Evolutionary conservation across 1,140 invertebrate genomes (phyloP).

Genomic region (Pteromalus puparum): DNA sequence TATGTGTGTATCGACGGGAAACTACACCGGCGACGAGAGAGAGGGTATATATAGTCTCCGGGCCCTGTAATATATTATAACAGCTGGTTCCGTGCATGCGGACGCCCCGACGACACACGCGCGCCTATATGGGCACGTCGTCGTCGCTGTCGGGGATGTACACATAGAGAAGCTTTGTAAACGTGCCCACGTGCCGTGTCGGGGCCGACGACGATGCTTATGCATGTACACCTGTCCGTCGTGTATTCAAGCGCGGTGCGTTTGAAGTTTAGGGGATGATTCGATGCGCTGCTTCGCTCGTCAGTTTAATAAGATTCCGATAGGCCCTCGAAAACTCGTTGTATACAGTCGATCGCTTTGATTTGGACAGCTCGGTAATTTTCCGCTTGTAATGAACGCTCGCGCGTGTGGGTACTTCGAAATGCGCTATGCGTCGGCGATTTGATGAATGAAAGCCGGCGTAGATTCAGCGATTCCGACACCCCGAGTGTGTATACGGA

Average conservation of each 20-base stretch:
- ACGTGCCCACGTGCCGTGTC: constrained; percentile 28
- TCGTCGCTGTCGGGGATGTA: background rate
- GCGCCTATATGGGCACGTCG: background rate
- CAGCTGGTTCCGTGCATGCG: constrained; percentile 51
- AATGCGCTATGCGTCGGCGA: background rate
- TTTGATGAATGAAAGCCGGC: background rate
- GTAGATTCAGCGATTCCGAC: background rate
- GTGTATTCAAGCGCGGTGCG: background rate
- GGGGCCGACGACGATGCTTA: background rate
- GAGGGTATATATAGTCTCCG: constrained; percentile 39
- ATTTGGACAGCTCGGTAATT: background rate
- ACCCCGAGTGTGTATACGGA: background rate
- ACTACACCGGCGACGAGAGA: constrained; percentile 54
- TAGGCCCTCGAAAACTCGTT: no score
- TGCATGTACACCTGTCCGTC: background rate
- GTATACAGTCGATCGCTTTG: no score
- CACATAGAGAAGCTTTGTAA: constrained; percentile 28
- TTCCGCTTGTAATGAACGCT: background rate
- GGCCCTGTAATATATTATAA: constrained; percentile 62
- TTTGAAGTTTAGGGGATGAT: no score
- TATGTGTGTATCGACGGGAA: constrained; percentile 14
- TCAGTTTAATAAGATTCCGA: no score
- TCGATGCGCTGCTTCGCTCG: no score
- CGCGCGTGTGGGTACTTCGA: background rate
- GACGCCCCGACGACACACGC: constrained; percentile 6